Evolutionary conservation across 1,140 invertebrate genomes (phyloP), one percentile per base, ranked within the genome.

Genomic region (Meteorus sp.): DNA sequence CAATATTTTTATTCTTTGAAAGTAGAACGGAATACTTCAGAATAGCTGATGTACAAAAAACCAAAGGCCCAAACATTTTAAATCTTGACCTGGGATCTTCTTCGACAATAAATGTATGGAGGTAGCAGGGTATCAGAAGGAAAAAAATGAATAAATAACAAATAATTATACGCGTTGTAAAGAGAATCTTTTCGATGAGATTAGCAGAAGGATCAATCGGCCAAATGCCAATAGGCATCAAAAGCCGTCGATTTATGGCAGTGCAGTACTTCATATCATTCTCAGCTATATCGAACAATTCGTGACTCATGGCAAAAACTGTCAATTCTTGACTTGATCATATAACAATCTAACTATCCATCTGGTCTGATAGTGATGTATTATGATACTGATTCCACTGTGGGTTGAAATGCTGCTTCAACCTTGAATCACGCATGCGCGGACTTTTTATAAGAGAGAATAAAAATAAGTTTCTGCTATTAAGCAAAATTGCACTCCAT

Each of bases 181-280:
- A 55, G 0, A 54, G 13, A 7, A 58, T 19, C 37, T 57, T 55
- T 31, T 53, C 41, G 7, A 47, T 5, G 8, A 45, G 20, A 43
- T 48, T 11, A 31, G 29, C 41, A 13, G 53, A 15, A 31, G 35
- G 33, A 13, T 9, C 2, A 15, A 19, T 19, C 33, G 62, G 50
- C 70, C 69, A 71, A 7, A 71, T 47, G 1, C 71, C 71, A 20
- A 73, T 66, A 3, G 63, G 61, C 25, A 57, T 62, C 8, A 73
- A 37, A 8, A 67, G 11, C 60, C 57, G 69, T 20, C 60, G 66
- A 31, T 57, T 67, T 31, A 69, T 39, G 7, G 65, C 52, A 7
- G 64, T 64, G 7, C 61, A 43, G 22, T 64, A 66, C 8, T 35
- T 29, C 29, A 65, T 47, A 20, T 71, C 63, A 6, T 20, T 37